Base-by-base conservation (phyloP, 2,888 invertebrate species). In the Pachliopta kotzebuea region DNA sequence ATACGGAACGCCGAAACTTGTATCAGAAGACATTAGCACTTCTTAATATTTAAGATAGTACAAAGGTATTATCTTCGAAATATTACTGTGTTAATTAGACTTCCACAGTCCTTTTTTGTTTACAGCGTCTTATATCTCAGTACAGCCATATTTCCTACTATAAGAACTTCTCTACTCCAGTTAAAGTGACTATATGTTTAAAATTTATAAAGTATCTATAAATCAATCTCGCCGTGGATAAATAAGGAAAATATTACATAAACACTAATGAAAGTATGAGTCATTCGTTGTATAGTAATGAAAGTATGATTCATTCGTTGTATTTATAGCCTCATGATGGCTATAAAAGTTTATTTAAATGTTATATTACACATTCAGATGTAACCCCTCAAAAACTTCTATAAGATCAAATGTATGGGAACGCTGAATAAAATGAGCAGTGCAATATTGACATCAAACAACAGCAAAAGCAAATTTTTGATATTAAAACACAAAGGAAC, bases 401-500 rank as follows among this genome's bases (percentile, higher is more conserved):
- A 54, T 54, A 54, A 26, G 24, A 18, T 61, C 8, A 60, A 56
- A 23, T 31, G 14, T 17, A 37, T 29, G 20, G 2, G 20, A 61
- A 58, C n/a, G 42, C 18, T 56, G 24, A 7, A 20, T 42, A 17
- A 60, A 60, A 54, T 45, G 24, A 42, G 42, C 45, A 9, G 26
- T 54, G 26, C 26, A 42, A 29, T n/a, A n/a, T 56, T 57, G 62
- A 53, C 57, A 29, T 58, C 37, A 52, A 42, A 11, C 18, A 49
- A 20, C 23, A 57, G 31, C 50, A 56, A 14, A 50, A 37, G n/a
- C 21, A 29, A 45, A 42, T 9, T 14, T 50, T 1, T 50, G 0
- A 54, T 52, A 21, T 54, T 26, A 29, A 37, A 62, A 52, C 50
- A 31, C 55, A 63, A 59, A 55, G 55, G 37, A n/a, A 14, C 37